A percentile compares a stretch with the other conserved stretches of the same genome.
phyloP scores from a whole-genome alignment of 2,888 invertebrate species.

The Brassicogethes aeneus region DNA sequence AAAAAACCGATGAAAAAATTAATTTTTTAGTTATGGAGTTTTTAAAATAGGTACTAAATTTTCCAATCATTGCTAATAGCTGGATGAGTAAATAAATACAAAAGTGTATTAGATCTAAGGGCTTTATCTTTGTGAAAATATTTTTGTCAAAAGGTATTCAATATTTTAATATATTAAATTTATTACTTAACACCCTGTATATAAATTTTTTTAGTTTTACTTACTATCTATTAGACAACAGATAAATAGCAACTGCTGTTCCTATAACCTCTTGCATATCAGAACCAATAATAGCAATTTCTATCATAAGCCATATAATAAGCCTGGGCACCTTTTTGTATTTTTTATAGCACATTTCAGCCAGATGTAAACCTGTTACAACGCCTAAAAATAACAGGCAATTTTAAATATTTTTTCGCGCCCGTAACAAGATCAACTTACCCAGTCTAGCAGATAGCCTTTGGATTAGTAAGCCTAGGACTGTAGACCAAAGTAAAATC shows the following conservation, averaged over 20 bases:
- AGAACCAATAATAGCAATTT: conserved; percentile 84
- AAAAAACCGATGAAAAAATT: too few species aligned
- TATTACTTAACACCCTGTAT: too few species aligned
- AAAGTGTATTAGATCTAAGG: too few species aligned
- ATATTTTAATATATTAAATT: too few species aligned
- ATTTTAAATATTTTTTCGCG: too few species aligned
- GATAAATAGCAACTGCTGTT: conserved; percentile 77
- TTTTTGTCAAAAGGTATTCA: too few species aligned
- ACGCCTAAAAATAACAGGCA: conserved; percentile 65
- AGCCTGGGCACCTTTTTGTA: conserved; percentile 68
- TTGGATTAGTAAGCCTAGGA: conserved; percentile 82
- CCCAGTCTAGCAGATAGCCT: conserved; percentile 48
- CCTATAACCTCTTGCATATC: conserved; percentile 93
- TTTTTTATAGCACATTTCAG: conserved; percentile 69
- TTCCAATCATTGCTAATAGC: too few species aligned
- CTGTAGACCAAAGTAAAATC: conserved; percentile 74
- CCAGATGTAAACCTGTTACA: conserved; percentile 79
- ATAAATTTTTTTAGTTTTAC: conserved; percentile 21
- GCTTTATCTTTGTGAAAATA: too few species aligned
- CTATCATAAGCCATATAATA: conserved; percentile 82
- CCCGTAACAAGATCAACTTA: conserved; percentile 47
- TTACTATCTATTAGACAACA: conserved; percentile 70
- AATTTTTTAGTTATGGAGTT: too few species aligned
- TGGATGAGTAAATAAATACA: too few species aligned
- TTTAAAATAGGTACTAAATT: too few species aligned